These are phyloP conservation scores for Myopa tessellatipennis DNA, from an alignment of 2,888 invertebrate species.

Conservation along the genomic window DNA sequence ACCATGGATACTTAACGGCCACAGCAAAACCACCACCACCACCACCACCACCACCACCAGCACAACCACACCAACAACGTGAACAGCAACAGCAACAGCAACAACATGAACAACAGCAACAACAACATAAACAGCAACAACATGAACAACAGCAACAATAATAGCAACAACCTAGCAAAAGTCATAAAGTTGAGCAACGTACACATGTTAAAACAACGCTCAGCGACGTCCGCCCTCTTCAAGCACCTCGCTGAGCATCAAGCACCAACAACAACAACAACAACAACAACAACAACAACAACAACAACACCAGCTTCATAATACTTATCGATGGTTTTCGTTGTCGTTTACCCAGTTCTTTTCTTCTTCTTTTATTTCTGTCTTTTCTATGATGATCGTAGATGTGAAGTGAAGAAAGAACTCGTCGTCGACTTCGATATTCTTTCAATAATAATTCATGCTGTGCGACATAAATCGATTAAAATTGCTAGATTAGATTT, in stretches of 20 bases:
- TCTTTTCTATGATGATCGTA: not conserved
- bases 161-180: not conserved
- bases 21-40: not conserved
- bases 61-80: not conserved
- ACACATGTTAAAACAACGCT: conserved; percentile 4
- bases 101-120: not conserved
- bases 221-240: conserved; percentile 19
- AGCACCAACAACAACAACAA: not conserved
- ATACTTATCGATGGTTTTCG: conserved; percentile 7
- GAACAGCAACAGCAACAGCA: not conserved
- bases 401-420: not conserved
- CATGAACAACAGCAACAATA: not conserved
- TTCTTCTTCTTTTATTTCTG: not conserved
- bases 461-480: conserved; percentile 54
- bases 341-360: not conserved
- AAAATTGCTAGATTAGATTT: conserved; percentile 52
- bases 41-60: too few species aligned
- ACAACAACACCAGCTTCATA: not conserved
- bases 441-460: conserved; percentile 51
- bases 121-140: not conserved
- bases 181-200: conserved; percentile 21
- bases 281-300: not conserved
- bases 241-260: conserved; percentile 7
- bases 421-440: conserved; percentile 38
- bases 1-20: conserved; percentile 6